These are phyloP conservation scores for Ligdia adustata DNA, from an alignment of 2,888 invertebrate species.

Conservation along the genomic window DNA sequence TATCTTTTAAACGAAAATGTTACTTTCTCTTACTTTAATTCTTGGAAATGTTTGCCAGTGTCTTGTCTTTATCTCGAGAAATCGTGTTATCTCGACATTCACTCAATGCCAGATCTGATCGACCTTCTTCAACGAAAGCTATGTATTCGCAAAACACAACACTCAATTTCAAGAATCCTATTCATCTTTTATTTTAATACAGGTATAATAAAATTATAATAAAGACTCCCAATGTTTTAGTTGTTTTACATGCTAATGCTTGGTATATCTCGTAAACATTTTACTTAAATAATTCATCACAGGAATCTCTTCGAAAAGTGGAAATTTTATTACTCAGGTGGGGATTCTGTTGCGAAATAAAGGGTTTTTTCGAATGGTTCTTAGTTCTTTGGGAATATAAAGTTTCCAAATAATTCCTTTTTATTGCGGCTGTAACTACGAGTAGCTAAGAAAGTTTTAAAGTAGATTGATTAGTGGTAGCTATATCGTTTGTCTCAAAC, in stretches of 20 bases:
- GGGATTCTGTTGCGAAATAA: no score
- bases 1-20: constrained; percentile 1
- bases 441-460: no score
- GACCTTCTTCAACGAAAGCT: constrained; percentile 10
- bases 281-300: not conserved
- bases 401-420: no score
- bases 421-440: no score
- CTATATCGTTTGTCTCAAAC: no score
- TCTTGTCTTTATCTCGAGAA: constrained; percentile 1
- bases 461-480: no score
- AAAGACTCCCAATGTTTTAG: not conserved
- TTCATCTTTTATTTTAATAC: not conserved
- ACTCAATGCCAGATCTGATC: constrained; percentile 16
- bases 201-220: not conserved
- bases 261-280: not conserved
- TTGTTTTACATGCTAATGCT: not conserved
- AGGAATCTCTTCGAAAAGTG: not conserved
- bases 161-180: constrained; percentile 3
- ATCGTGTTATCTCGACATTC: constrained; percentile 16
- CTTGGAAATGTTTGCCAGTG: constrained; percentile 11
- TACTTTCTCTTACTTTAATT: not conserved
- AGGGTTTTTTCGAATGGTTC: no score
- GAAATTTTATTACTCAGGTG: not conserved
- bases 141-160: constrained; percentile 2
- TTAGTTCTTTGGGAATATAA: no score